Conservation (phyloP, 2,113 vertebrate species). For the Onychostruthus taczanowskii region DNA sequence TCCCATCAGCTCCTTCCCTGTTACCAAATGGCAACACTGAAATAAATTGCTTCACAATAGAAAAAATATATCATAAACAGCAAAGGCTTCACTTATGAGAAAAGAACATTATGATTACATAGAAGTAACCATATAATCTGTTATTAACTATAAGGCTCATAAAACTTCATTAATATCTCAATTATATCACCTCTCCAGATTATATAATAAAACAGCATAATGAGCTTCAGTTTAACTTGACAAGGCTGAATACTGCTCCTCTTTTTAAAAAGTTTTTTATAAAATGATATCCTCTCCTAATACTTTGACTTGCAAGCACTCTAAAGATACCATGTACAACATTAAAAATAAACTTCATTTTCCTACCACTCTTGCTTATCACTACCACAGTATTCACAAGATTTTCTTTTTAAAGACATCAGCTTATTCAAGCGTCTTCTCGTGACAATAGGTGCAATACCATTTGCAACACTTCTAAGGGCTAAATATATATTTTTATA, state of each 20-base stretch:
- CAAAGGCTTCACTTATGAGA: not conserved
- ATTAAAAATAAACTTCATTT: constrained; percentile 56
- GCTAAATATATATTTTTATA: not conserved
- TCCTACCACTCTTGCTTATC: constrained; percentile 1
- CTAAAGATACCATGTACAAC: constrained; percentile 35
- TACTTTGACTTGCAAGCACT: constrained; percentile 15
- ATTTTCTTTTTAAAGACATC: constrained; percentile 21
- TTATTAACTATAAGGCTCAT: constrained; percentile 1
- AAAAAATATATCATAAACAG: not conserved
- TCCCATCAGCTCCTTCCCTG: not conserved
- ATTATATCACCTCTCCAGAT: constrained; percentile 26
- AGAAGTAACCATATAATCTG: not conserved
- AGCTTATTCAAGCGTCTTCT: not conserved
- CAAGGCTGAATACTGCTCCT: constrained; percentile 7
- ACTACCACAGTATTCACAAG: not conserved
- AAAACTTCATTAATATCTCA: constrained; percentile 5
- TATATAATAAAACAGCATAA: constrained; percentile 45
- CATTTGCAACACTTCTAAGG: not conserved
- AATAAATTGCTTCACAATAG: not conserved
- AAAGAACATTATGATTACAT: not conserved
- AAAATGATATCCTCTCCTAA: constrained; percentile 33
- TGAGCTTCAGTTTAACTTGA: constrained; percentile 34
- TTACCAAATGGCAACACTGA: not conserved
- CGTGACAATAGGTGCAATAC: not conserved
- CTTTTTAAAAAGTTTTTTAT: constrained; percentile 44